A percentile compares a stretch with the other conserved stretches of the same genome.
Conservation (phyloP, 2,888 invertebrate species). For the Amblyjoppa proteus region DNA sequence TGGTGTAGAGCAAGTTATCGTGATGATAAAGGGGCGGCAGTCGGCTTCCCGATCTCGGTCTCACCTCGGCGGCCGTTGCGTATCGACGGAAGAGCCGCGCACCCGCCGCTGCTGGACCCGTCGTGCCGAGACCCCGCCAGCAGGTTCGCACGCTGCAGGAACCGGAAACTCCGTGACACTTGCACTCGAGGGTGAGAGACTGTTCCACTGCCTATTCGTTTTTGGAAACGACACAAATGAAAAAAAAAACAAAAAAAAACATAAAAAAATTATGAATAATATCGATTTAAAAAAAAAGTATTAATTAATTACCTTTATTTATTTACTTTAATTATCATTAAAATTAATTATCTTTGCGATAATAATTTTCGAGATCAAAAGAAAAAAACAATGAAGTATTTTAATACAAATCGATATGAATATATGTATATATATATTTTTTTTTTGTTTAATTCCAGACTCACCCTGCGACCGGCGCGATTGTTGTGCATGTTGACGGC, state of each 20-base stretch:
- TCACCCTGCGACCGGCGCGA: constrained; percentile 91
- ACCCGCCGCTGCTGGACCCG: constrained; percentile 87
- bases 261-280: neutral
- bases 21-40: constrained; percentile 83
- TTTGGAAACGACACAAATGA: neutral
- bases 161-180: constrained; percentile 94
- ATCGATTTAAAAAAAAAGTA: too few relatives aligned
- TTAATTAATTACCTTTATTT: too few relatives aligned
- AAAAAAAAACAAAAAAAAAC: neutral
- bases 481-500: constrained; percentile 92
- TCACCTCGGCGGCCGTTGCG: constrained; percentile 86
- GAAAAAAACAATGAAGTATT: too few relatives aligned
- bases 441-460: neutral
- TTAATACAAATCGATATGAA: too few relatives aligned
- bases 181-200: constrained; percentile 89
- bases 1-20: constrained; percentile 90
- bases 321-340: too few relatives aligned
- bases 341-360: neutral
- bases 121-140: constrained; percentile 89
- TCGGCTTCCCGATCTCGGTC: constrained; percentile 81
- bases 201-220: constrained; percentile 87
- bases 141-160: constrained; percentile 94
- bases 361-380: too few relatives aligned
- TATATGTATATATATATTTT: neutral
- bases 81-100: constrained; percentile 87